Conservation (phyloP, 2,113 vertebrate genomes). For the Anoura caudifer region DNA sequence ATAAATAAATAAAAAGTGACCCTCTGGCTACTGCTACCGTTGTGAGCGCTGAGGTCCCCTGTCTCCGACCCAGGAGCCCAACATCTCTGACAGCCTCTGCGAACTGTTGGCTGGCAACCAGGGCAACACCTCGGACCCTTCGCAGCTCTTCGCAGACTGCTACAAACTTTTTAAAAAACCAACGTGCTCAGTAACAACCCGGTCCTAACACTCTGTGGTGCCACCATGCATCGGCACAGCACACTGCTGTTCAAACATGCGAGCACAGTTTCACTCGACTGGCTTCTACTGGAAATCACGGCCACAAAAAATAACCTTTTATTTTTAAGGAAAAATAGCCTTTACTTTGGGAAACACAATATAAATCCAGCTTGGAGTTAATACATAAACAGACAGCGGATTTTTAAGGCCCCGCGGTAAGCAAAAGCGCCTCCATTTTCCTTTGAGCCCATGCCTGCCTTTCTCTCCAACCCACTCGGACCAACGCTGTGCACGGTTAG, state of each 20-base stretch:
- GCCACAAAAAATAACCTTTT: neutral
- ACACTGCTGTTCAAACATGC: conserved; percentile 42
- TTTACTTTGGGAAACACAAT: conserved; percentile 7
- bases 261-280: neutral
- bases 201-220: conserved; percentile 52
- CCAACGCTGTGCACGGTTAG: neutral
- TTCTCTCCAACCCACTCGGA: neutral
- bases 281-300: neutral
- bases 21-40: too few species aligned
- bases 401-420: neutral
- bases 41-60: neutral
- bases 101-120: neutral
- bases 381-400: neutral
- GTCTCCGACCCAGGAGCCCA: neutral
- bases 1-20: neutral
- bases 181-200: neutral
- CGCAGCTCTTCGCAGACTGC: neutral
- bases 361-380: neutral
- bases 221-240: conserved; percentile 75
- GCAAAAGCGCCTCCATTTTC: neutral
- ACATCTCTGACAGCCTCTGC: neutral
- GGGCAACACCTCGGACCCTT: neutral
- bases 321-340: neutral
- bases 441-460: neutral
- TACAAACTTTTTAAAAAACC: neutral